These are phyloP conservation scores for Lepidocolaptes lacrymiger DNA, from an alignment of 2,797 vertebrate species.

Conservation along the genomic window DNA sequence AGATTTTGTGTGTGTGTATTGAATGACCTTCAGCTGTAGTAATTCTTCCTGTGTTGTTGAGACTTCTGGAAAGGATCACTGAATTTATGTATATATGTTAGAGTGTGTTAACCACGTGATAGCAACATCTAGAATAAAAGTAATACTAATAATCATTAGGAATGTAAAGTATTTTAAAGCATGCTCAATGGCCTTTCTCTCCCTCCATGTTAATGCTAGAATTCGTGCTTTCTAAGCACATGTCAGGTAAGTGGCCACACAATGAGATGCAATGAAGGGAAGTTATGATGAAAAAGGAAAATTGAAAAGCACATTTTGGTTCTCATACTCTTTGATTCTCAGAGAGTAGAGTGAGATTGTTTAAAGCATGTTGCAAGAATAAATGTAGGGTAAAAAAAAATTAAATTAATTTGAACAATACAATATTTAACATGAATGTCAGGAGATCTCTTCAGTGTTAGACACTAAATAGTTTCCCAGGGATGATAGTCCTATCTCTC, in stretches of 20 bases:
- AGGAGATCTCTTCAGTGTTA: neutral
- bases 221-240: neutral
- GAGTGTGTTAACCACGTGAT: neutral
- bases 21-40: neutral
- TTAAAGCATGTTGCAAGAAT: neutral
- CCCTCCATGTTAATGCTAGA: neutral
- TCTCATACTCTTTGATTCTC: neutral
- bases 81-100: neutral
- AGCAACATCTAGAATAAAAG: neutral
- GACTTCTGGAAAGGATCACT: neutral
- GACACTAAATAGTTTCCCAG: neutral
- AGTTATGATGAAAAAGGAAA: neutral
- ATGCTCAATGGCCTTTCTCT: neutral
- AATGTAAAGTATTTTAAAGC: neutral
- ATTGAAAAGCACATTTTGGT: neutral
- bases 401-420: neutral
- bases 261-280: neutral
- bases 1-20: neutral
- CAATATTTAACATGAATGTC: neutral
- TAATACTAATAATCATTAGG: neutral
- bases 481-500: neutral
- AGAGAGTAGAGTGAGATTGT: neutral
- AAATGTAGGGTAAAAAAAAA: neutral
- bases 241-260: neutral
- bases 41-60: neutral